Percentiles rank a stretch among this genome's conserved stretches.
Conservation (phyloP, 2,113 vertebrate genomes). For the Pollimyrus isidori region DNA sequence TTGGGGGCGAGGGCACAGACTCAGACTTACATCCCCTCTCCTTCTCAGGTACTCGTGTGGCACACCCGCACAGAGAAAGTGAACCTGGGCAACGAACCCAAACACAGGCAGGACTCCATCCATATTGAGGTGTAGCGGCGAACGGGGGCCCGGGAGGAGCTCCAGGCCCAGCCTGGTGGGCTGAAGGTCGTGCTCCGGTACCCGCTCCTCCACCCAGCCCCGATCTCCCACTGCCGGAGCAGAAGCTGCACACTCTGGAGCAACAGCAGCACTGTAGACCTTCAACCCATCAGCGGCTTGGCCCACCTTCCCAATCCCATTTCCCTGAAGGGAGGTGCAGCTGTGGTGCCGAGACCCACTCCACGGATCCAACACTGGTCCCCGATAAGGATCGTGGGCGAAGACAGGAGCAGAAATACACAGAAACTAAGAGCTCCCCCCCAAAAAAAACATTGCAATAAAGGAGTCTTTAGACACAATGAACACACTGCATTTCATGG, state of each 20-base stretch:
- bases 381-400: not conserved
- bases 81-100: constrained; percentile 85
- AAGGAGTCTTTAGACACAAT: constrained; percentile 45
- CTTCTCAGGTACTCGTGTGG: constrained; percentile 88
- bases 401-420: not conserved
- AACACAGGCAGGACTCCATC: constrained; percentile 79
- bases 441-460: constrained; percentile 38
- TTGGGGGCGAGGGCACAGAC: not conserved
- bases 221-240: not conserved
- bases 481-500: constrained; percentile 53
- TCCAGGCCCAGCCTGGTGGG: not conserved
- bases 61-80: constrained; percentile 97
- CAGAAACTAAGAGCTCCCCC: not conserved
- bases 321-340: not conserved
- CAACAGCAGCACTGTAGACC: not conserved
- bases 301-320: not conserved
- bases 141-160: not conserved
- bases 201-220: not conserved
- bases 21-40: constrained; percentile 10
- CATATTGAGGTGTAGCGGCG: constrained; percentile 78
- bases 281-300: not conserved
- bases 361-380: not conserved
- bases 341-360: not conserved
- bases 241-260: not conserved
- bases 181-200: not conserved